These are phyloP conservation scores for Athripsodes cinereus DNA, from an alignment of 2,888 invertebrate genomes.

Conservation along the genomic window DNA sequence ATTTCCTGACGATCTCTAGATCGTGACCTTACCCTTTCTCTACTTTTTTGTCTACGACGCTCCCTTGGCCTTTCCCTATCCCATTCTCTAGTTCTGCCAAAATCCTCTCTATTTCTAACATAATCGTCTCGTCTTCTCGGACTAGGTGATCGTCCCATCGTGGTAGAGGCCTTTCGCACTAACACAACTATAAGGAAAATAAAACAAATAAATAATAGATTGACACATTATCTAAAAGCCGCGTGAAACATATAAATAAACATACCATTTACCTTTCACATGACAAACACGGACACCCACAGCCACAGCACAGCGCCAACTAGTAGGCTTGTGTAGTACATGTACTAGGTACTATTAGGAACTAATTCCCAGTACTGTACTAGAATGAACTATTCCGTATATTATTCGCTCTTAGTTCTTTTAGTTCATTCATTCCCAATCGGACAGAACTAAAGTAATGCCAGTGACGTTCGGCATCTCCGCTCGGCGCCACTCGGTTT, in stretches of 20 bases:
- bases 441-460: no score
- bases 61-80: conserved; percentile 35
- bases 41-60: conserved; percentile 32
- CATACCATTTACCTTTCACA: neutral
- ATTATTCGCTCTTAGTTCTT: no score
- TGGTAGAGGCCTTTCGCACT: conserved; percentile 8
- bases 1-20: conserved; percentile 32
- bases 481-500: no score
- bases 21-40: conserved; percentile 39
- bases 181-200: neutral
- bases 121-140: conserved; percentile 42
- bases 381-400: no score
- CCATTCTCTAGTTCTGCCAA: conserved; percentile 36
- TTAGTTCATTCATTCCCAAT: no score
- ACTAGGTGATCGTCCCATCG: conserved; percentile 48
- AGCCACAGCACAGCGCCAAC: neutral
- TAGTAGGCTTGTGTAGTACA: no score
- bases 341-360: no score
- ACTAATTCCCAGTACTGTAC: no score
- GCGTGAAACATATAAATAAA: neutral
- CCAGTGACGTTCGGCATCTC: no score
- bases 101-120: conserved; percentile 36
- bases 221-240: neutral
- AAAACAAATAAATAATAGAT: neutral
- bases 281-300: neutral